Conservation (phyloP, 1,140 invertebrate genomes). For the Trichonephila clavipes region DNA sequence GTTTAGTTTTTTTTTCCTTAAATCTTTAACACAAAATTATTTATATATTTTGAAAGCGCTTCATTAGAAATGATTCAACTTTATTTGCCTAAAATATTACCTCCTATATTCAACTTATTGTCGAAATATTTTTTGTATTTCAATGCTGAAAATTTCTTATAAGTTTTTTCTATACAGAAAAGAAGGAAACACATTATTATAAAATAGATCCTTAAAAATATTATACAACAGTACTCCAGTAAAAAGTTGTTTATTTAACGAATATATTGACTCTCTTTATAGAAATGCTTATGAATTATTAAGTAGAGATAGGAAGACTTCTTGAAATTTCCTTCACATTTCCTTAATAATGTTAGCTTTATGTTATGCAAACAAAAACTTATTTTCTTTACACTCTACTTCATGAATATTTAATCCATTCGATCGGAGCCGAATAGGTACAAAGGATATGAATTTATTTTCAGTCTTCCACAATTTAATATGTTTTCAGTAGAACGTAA, state of each 20-base stretch:
- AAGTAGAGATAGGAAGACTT: background rate
- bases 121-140: no score
- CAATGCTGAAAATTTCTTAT: no score
- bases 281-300: conserved; percentile 48
- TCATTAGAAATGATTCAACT: no score
- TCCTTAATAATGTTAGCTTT: conserved; percentile 24
- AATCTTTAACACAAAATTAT: no score
- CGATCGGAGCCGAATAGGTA: no score
- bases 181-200: background rate
- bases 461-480: no score
- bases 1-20: no score
- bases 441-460: no score
- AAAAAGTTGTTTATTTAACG: background rate
- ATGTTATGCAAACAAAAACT: conserved; percentile 4
- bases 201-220: background rate
- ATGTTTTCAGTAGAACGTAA: no score
- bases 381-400: background rate
- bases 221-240: background rate
- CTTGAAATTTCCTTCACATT: conserved; percentile 6
- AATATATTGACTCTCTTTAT: background rate
- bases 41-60: no score
- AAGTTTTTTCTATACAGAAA: background rate
- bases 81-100: no score
- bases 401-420: conserved; percentile 25
- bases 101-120: no score